These are phyloP conservation scores for Ciconia boyciana DNA, from an alignment of 2,113 vertebrate genomes.

Conservation along the genomic window DNA sequence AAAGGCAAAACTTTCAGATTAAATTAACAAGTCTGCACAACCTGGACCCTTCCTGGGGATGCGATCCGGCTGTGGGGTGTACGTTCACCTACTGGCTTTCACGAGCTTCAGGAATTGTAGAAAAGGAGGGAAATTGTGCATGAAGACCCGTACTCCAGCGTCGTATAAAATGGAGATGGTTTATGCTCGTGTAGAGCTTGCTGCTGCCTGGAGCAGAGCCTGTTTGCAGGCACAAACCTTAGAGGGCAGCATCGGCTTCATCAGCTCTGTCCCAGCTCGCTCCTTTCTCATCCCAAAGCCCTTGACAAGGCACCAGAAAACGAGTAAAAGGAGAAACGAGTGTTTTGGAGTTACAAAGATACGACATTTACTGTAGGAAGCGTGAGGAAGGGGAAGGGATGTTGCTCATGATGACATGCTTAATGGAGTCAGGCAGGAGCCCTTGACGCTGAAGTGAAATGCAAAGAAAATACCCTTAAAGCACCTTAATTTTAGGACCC, in stretches of 20 bases:
- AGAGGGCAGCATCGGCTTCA: neutral
- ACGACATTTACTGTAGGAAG: neutral
- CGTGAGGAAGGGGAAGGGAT: fast-evolving
- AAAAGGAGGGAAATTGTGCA: neutral
- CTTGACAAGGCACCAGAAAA: neutral
- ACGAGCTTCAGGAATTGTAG: neutral
- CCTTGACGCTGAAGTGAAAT: neutral
- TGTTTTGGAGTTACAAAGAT: neutral
- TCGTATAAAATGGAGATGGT: fast-evolving
- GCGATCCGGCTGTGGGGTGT: fast-evolving
- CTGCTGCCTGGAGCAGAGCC: neutral
- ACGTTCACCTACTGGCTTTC: neutral
- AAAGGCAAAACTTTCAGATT: neutral
- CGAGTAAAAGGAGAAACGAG: neutral
- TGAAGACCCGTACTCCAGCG: neutral
- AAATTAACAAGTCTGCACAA: neutral
- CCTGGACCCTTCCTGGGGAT: neutral
- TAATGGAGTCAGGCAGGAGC: neutral
- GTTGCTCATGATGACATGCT: neutral
- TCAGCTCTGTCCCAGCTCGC: neutral
- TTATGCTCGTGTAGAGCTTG: neutral
- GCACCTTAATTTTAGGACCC: neutral
- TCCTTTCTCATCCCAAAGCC: neutral
- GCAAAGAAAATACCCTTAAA: neutral
- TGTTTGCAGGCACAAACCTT: neutral